A percentile compares a stretch with the other conserved stretches of the same genome.
These are phyloP conservation scores for Agrenia bidenticulata DNA, from an alignment of 2,888 invertebrate genomes.

Conservation along the genomic window DNA sequence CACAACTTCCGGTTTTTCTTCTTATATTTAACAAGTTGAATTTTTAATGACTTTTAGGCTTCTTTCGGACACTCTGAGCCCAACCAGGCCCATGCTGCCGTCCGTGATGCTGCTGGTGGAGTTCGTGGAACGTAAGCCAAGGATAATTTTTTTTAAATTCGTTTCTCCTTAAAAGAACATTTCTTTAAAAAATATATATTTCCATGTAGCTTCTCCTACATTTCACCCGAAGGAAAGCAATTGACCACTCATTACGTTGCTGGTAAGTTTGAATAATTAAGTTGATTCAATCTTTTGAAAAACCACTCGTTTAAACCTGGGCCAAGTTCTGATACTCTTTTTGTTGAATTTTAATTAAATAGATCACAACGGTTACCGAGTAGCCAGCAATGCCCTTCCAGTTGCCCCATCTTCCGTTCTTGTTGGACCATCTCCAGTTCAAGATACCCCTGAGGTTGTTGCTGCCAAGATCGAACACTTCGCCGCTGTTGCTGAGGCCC, in stretches of 20 bases:
- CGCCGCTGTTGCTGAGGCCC: slow-evolving; percentile 56
- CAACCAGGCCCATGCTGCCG: slow-evolving; percentile 56
- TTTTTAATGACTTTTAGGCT: background rate
- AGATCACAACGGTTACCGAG: slow-evolving; percentile 58
- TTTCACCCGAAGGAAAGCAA: slow-evolving; percentile 58
- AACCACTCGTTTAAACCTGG: no score
- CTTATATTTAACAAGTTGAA: no score
- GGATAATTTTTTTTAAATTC: background rate
- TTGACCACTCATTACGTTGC: slow-evolving; percentile 58
- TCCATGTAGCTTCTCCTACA: slow-evolving; percentile 56
- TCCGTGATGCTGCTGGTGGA: slow-evolving; percentile 53
- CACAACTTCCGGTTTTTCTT: background rate
- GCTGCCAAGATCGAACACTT: slow-evolving; percentile 58
- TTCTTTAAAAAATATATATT: background rate
- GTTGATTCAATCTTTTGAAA: no score
- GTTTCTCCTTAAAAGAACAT: background rate
- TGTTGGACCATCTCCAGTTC: slow-evolving; percentile 53
- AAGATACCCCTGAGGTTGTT: slow-evolving; percentile 60
- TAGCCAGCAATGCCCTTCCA: slow-evolving; percentile 58
- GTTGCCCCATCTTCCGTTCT: slow-evolving; percentile 49
- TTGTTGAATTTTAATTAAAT: no score
- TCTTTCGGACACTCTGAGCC: slow-evolving; percentile 53
- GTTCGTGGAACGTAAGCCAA: slow-evolving; percentile 53
- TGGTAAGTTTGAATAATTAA: slow-evolving; percentile 6
- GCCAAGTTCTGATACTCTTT: no score